Evolutionary conservation across 2,797 vertebrate genomes (phyloP).

Genomic region (Rhincodon typus): DNA sequence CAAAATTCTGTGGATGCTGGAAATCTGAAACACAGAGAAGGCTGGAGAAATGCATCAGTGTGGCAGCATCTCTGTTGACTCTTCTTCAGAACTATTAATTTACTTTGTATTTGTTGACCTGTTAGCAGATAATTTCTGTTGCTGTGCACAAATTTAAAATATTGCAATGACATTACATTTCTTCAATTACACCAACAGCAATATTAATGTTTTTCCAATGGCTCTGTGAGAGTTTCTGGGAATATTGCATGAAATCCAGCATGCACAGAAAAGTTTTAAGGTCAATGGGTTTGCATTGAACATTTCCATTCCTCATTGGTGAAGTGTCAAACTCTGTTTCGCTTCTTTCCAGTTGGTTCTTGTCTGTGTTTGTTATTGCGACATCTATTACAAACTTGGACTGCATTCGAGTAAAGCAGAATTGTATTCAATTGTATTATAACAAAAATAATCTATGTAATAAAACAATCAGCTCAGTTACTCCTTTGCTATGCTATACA

Average conservation of each 20-base stretch:
- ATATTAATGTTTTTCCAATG: background rate
- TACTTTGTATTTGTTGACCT: background rate
- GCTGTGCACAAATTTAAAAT: background rate
- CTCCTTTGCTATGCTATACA: background rate
- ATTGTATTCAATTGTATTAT: background rate
- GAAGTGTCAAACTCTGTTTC: background rate
- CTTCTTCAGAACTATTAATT: too few relatives aligned
- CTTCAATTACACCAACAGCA: background rate
- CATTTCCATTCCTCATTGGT: background rate
- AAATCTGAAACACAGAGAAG: too few relatives aligned
- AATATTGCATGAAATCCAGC: background rate
- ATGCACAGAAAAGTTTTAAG: background rate
- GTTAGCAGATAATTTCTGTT: background rate
- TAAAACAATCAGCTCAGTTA: background rate
- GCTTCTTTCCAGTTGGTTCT: background rate
- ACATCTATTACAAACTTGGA: background rate
- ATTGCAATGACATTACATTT: background rate
- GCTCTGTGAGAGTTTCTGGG: background rate
- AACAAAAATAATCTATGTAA: background rate
- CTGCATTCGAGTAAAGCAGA: background rate
- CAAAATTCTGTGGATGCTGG: too few relatives aligned
- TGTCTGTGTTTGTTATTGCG: background rate
- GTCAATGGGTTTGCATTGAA: background rate
- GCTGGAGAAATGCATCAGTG: too few relatives aligned
- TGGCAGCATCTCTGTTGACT: too few relatives aligned